Base-by-base conservation (phyloP, 1,140 invertebrate genomes). In the Diorhabda elongata region DNA sequence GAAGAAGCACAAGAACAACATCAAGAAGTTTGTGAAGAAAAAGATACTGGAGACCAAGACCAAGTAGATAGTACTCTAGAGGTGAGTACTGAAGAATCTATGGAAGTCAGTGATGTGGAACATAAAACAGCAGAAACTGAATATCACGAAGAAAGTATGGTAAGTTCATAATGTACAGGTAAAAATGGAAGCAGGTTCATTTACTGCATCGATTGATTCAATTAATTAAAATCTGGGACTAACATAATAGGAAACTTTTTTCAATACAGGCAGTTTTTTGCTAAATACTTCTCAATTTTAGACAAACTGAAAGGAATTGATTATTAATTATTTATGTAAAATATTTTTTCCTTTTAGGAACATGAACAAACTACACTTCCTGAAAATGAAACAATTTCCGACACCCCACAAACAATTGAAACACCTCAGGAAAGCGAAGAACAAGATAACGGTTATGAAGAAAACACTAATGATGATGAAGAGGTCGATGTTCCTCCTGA, bases 1-100 rank as follows among this genome's bases (percentile, higher is more conserved):
- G 26, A 26, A 26, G 26, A 26, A 26, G 26, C 26, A 26, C 26
- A 26, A 26, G 26, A 26, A 26, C 26, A 26, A 26, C 57, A 47
- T 44, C 42, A 65, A 77, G 72, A 82, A 41, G 73, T 78, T 44
- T 80, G 60, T 11, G 44, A 26, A 42, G 58, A 66, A 26, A 68
- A 67, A 60, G 68, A 68, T 59, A 68, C 79, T 64, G 79, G 82
- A 73, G 67, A 76, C 6, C 26, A 26, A 26, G 61, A 72, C 60
- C 66, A 56, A 8, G 57, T 9, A 6, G 41, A 62, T 66, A 56
- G 44, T 58, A 59, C 45, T 44, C n/a, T n/a, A 11, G 43, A 52
- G 47, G 56, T 42, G 44, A 59, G 26, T 60, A 26, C 47, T 52
- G 67, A 65, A 44, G 72, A 74, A 68, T 68, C 72, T 7, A 74